These are phyloP conservation scores for Sycobia sp. DNA, from an alignment of 1,140 invertebrate species.

Conservation along the genomic window DNA sequence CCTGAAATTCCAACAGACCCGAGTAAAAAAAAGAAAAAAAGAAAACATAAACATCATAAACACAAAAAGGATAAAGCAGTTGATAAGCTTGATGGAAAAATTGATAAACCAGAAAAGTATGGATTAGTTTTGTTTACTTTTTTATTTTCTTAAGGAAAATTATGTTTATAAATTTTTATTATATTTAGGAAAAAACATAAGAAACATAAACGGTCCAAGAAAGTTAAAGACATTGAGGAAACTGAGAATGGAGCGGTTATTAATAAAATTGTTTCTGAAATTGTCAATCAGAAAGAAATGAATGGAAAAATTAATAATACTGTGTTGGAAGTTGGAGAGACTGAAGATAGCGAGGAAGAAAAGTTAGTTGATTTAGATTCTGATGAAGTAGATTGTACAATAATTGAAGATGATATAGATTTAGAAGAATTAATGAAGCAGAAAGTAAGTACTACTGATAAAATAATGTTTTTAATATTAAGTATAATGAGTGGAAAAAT, in stretches of 20 bases:
- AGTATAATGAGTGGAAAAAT: too few species aligned
- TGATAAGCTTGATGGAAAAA: slow-evolving; percentile 52
- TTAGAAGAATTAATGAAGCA: slow-evolving; percentile 87
- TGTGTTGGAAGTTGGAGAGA: slow-evolving; percentile 69
- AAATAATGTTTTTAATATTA: too few species aligned
- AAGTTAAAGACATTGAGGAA: slow-evolving; percentile 52
- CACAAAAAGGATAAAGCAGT: slow-evolving; percentile 62
- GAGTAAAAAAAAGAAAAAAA: slow-evolving; percentile 64
- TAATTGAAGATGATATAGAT: slow-evolving; percentile 85
- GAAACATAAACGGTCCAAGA: slow-evolving; percentile 59
- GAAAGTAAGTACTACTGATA: slow-evolving; percentile 67
- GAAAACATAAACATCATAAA: slow-evolving; percentile 66
- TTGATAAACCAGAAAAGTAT: slow-evolving; percentile 52
- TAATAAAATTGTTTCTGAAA: slow-evolving; percentile 40
- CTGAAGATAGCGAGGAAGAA: slow-evolving; percentile 71
- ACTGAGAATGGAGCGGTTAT: slow-evolving; percentile 56
- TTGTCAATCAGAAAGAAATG: slow-evolving; percentile 44
- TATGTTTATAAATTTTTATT: slow-evolving; percentile 8
- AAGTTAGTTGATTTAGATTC: slow-evolving; percentile 74
- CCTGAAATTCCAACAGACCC: slow-evolving; percentile 50
- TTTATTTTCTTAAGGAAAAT: slow-evolving; percentile 14
- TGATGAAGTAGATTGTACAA: slow-evolving; percentile 77
- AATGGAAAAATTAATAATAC: slow-evolving; percentile 53
- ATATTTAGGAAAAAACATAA: slow-evolving; percentile 59
- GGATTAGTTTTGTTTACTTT: neutral